Base-by-base conservation (phyloP, 35 echinoderm and acorn worm genomes). In the Ophiothrix spiculata region DNA sequence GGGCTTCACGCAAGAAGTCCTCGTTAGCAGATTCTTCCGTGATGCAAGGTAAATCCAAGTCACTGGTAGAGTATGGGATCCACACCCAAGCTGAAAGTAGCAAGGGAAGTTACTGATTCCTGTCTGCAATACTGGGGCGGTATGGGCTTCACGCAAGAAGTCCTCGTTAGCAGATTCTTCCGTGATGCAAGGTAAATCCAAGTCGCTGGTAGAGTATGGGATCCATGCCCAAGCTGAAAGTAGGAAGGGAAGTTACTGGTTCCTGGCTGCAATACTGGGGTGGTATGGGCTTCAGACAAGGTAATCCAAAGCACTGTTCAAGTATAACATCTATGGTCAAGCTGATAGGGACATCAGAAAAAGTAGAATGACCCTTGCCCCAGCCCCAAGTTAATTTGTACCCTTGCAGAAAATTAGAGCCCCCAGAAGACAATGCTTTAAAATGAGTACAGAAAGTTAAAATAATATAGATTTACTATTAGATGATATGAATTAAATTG, bases 121-220 rank as follows among this genome's bases (percentile, higher is more conserved):
- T 99, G 96, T 56, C 60, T 99, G 38, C 96, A 99, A 81, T 99
- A 83, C 86, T 99, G 89, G 86, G 96, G 96, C 69, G 96, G 91
- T 33, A 99, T 99, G 96, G 96, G 96, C 8, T 99, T 88, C 79
- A 94, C 96, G 29, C 29, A 35, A 34, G 95, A 97, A 29, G 77
- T 87, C 56, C 75, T 79, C 11, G 81, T 99, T 79, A 94, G 92
- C 33, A 91, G 92, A 90, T 88, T 82, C 60, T 99, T 86, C 86
- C 56, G 91, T 23, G 96, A 99, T 84, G 77, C 74, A 39, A 93
- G 95, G 95, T 93, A 83, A 82, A n/a, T n/a, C n/a, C n/a, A n/a
- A n/a, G n/a, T n/a, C n/a, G n/a, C n/a, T n/a, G n/a, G n/a, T n/a
- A n/a, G n/a, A n/a, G n/a, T n/a, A n/a, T 97, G 25, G 95, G 91